A percentile compares a stretch with the other conserved stretches of the same genome.
Evolutionary conservation across 2,797 vertebrate genomes (phyloP).

Genomic region (Setipinna tenuifilis): DNA sequence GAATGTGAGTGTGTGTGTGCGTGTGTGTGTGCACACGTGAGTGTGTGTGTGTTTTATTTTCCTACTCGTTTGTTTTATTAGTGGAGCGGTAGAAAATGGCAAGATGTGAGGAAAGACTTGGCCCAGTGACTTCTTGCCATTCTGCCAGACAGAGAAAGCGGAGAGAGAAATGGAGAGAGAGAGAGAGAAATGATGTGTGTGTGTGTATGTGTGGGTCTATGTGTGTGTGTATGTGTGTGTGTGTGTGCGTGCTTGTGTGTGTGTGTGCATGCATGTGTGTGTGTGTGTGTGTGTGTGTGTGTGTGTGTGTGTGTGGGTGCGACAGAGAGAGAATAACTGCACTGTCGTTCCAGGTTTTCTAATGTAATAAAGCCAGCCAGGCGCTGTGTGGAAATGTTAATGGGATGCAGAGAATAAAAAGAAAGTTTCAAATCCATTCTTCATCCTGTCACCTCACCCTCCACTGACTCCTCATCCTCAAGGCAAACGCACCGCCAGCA

Average conservation of each 20-base stretch:
- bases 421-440: slow-evolving; percentile 51
- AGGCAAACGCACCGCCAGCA: slow-evolving; percentile 1
- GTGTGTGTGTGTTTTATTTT: slow-evolving; percentile 13
- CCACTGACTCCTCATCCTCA: slow-evolving; percentile 15
- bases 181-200: neutral
- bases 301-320: neutral
- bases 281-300: slow-evolving; percentile 27
- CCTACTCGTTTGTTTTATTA: slow-evolving; percentile 26
- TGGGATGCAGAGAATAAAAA: slow-evolving; percentile 35
- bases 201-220: no score
- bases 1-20: neutral
- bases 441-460: slow-evolving; percentile 37
- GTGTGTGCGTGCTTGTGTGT: slow-evolving; percentile 24
- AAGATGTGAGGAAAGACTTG: slow-evolving; percentile 28
- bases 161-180: neutral
- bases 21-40: neutral
- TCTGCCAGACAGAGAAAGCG: slow-evolving; percentile 1
- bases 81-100: slow-evolving; percentile 20
- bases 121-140: slow-evolving; percentile 26
- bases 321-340: slow-evolving; percentile 18
- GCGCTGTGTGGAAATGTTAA: slow-evolving; percentile 40
- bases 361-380: slow-evolving; percentile 12
- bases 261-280: slow-evolving; percentile 13
- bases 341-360: slow-evolving; percentile 23
- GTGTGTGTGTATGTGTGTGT: slow-evolving; percentile 14